Evolutionary conservation across 2,113 vertebrate species (phyloP).

Genomic region (Cynocephalus volans): DNA sequence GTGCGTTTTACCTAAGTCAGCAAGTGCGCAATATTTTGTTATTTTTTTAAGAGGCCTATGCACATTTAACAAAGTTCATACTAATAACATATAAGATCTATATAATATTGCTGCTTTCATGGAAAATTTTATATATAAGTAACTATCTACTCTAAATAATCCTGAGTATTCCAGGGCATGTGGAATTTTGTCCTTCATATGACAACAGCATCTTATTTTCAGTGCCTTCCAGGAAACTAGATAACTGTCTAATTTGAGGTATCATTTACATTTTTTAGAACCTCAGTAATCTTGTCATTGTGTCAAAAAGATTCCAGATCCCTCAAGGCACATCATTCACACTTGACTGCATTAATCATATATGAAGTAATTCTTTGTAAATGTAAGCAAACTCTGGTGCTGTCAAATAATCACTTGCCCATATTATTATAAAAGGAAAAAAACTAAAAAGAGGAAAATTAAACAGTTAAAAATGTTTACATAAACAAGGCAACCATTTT

Average conservation of each 20-base stretch:
- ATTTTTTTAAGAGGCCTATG: neutral
- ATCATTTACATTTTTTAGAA: constrained; percentile 36
- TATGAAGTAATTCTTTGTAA: constrained; percentile 55
- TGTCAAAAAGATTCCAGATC: constrained; percentile 11
- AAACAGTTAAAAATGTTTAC: constrained; percentile 27
- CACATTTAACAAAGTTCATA: neutral
- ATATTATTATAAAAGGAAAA: neutral
- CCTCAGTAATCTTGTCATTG: neutral
- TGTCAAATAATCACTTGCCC: neutral
- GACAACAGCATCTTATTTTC: constrained; percentile 24
- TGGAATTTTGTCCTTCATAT: neutral
- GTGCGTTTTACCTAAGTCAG: constrained; percentile 33
- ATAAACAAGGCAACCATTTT: neutral
- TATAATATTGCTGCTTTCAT: constrained; percentile 1
- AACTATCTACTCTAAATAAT: constrained; percentile 33
- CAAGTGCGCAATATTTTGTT: constrained; percentile 12
- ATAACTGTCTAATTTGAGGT: neutral
- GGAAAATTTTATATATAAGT: constrained; percentile 34
- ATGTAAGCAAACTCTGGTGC: neutral
- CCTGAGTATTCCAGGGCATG: neutral
- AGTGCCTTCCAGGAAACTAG: constrained; percentile 2
- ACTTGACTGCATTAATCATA: neutral
- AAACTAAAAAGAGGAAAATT: neutral
- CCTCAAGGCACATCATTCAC: neutral
- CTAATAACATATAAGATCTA: neutral